A percentile compares a stretch with the other conserved stretches of the same genome.
Evolutionary conservation across 2,113 vertebrate species (phyloP).

Genomic region (Anthoscopus minutus): DNA sequence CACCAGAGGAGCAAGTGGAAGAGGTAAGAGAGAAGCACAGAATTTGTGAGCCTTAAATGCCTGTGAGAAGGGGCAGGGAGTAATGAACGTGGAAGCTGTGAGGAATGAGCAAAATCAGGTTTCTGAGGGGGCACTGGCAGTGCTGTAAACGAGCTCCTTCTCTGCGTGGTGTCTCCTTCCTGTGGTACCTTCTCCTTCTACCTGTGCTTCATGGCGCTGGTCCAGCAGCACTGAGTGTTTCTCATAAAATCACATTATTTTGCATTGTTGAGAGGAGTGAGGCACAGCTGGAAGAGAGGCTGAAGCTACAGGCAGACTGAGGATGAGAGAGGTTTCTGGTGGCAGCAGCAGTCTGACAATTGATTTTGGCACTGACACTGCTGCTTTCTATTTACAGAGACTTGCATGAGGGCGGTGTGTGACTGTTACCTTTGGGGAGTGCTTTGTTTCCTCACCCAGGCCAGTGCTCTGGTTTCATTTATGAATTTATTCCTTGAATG

Average conservation of each 20-base stretch:
- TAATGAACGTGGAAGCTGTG: neutral
- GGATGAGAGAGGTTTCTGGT: neutral
- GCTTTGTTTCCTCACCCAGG: neutral
- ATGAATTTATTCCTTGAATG: neutral
- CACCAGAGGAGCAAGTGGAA: neutral
- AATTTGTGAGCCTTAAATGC: neutral
- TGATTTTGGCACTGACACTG: neutral
- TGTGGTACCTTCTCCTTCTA: neutral
- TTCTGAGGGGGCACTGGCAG: neutral
- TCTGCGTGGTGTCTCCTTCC: fast-evolving
- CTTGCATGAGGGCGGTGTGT: neutral
- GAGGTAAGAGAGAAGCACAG: neutral
- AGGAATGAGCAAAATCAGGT: neutral
- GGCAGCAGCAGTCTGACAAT: neutral
- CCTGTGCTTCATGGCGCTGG: neutral
- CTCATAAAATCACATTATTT: fast-evolving
- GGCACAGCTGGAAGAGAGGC: neutral
- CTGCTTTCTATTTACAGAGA: neutral
- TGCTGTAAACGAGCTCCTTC: fast-evolving
- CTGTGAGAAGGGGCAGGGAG: neutral
- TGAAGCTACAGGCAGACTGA: neutral
- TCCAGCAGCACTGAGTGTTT: neutral
- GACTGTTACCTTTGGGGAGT: neutral
- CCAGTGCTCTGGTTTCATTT: neutral
- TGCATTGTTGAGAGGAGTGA: neutral